A percentile compares a stretch with the other conserved stretches of the same genome.
These are phyloP conservation scores for Morbakka virulenta DNA, from an alignment of 30 jellyfish, hydroid and myxozoan genomes.

Conservation along the genomic window DNA sequence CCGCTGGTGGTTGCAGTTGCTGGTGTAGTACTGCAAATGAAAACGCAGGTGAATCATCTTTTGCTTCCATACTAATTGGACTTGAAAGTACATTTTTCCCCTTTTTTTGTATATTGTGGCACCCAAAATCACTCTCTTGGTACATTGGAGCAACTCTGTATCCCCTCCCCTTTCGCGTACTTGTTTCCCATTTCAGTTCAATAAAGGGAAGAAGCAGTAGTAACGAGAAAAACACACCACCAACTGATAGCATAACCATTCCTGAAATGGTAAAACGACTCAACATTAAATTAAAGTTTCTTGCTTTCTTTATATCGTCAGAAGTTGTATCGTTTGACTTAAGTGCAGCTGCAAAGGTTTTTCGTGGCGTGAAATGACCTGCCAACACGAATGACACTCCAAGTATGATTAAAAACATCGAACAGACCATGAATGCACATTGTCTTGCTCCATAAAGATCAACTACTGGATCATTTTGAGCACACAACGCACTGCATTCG, in stretches of 20 bases:
- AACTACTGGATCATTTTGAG: background rate
- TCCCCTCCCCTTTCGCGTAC: conserved; percentile 11
- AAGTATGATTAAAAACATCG: conserved; percentile 24
- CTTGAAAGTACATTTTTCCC: background rate
- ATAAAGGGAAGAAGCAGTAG: conserved; percentile 33
- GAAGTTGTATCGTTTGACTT: background rate
- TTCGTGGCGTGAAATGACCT: conserved; percentile 64
- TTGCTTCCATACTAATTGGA: conserved; percentile 48
- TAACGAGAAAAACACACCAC: conserved; percentile 25
- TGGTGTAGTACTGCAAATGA: conserved; percentile 37
- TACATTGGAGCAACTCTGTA: conserved; percentile 35
- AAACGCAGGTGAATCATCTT: conserved; percentile 53
- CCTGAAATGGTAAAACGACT: conserved; percentile 56
- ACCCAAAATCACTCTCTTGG: conserved; percentile 26
- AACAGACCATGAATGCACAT: conserved; percentile 27
- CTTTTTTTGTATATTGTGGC: background rate
- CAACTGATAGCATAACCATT: conserved; percentile 47
- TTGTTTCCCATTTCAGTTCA: background rate
- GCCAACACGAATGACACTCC: conserved; percentile 62
- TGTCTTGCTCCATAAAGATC: conserved; percentile 19
- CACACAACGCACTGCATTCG: background rate
- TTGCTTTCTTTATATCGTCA: conserved; percentile 6
- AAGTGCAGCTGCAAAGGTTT: background rate
- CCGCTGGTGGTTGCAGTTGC: conserved; percentile 40
- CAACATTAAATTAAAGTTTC: conserved; percentile 47